A percentile compares a stretch with the other conserved stretches of the same genome.
phyloP scores from a whole-genome alignment of 2,797 vertebrate genomes.

The Capromys pilorides region DNA sequence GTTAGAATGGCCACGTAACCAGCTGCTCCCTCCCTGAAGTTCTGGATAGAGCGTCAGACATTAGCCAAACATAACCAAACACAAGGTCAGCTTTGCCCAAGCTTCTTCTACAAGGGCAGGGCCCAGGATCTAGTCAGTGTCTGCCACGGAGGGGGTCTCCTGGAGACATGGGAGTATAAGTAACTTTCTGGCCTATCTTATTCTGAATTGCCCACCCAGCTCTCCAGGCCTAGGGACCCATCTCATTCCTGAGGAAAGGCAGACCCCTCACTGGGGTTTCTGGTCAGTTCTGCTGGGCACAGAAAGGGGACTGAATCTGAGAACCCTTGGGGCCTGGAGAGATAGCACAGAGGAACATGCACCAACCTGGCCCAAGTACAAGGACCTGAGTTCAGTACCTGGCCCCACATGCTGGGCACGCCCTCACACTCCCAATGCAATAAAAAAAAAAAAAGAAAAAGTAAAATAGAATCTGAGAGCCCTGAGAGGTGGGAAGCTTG shows the following conservation, averaged over 20 bases:
- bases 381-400: too few species aligned
- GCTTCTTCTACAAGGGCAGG: not conserved
- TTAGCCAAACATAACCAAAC: not conserved
- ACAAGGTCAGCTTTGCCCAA: not conserved
- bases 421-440: too few species aligned
- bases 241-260: not conserved
- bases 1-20: conserved; percentile 67
- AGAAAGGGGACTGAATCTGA: not conserved
- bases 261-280: not conserved
- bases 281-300: not conserved
- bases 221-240: not conserved
- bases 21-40: conserved; percentile 1
- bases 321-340: not conserved
- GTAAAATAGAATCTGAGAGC: not conserved
- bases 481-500: not conserved
- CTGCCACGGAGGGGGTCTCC: not conserved
- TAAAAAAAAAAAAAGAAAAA: too few species aligned
- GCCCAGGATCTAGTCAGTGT: not conserved
- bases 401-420: too few species aligned
- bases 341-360: too few species aligned
- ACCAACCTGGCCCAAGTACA: too few species aligned
- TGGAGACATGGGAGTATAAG: not conserved
- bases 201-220: not conserved
- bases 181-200: not conserved
- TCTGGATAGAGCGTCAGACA: conserved; percentile 3